Conservation (phyloP, 2,888 invertebrate species). For the Drosophila subquinaria region DNA sequence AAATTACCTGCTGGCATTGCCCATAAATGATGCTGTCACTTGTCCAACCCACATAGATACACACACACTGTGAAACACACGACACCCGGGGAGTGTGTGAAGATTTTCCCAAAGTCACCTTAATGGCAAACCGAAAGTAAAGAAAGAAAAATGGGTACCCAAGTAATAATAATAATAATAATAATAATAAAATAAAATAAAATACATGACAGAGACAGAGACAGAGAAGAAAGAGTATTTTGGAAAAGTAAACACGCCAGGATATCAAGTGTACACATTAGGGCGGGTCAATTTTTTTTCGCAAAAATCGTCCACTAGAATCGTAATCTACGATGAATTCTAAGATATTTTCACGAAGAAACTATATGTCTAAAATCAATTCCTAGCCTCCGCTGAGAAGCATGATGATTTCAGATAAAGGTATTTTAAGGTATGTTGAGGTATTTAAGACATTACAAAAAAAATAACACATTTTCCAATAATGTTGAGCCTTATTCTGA, state of each 20-base stretch:
- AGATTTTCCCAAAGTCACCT: conserved; percentile 72
- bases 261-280: conserved; percentile 81
- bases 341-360: too few relatives aligned
- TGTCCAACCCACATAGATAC: conserved; percentile 53
- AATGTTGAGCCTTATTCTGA: too few relatives aligned
- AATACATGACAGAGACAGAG: conserved; percentile 43
- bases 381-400: too few relatives aligned
- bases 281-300: too few relatives aligned
- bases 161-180: conserved; percentile 60
- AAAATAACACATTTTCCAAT: too few relatives aligned
- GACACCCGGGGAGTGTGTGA: conserved; percentile 62
- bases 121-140: conserved; percentile 53
- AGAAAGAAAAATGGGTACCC: conserved; percentile 40
- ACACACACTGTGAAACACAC: conserved; percentile 13
- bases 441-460: too few relatives aligned
- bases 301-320: too few relatives aligned
- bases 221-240: conserved; percentile 67
- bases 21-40: conserved; percentile 76
- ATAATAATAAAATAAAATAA: conserved; percentile 68
- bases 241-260: conserved; percentile 78
- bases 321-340: too few relatives aligned
- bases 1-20: conserved; percentile 72
- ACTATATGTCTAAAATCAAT: too few relatives aligned
- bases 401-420: too few relatives aligned
- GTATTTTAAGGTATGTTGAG: too few relatives aligned